Conservation (phyloP, 2,113 vertebrate species). For the Microcebus murinus region DNA sequence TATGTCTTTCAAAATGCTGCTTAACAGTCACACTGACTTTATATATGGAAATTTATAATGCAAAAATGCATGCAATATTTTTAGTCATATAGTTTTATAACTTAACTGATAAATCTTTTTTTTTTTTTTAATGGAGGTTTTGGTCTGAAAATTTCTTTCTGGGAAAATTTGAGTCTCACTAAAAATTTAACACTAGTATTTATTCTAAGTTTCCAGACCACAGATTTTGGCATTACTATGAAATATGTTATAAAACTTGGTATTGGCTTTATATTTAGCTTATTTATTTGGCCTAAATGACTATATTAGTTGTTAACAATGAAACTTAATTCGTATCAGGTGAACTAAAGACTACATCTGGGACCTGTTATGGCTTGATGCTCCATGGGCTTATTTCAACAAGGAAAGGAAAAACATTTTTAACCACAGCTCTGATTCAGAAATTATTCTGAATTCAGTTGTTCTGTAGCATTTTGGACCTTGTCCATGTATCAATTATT, state of each 20-base stretch:
- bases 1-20: not conserved
- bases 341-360: slow-evolving; percentile 48
- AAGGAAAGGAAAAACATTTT: slow-evolving; percentile 59
- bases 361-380: slow-evolving; percentile 33
- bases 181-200: not conserved
- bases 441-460: slow-evolving; percentile 59
- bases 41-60: not conserved
- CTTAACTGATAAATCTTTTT: not conserved
- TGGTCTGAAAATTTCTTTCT: slow-evolving; percentile 25
- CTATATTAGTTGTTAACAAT: slow-evolving; percentile 66
- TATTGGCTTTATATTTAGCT: slow-evolving; percentile 59
- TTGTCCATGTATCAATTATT: slow-evolving; percentile 60
- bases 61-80: not conserved
- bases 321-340: slow-evolving; percentile 74
- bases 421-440: slow-evolving; percentile 63
- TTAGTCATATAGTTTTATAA: not conserved
- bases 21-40: slow-evolving; percentile 5
- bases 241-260: slow-evolving; percentile 58
- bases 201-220: slow-evolving; percentile 52
- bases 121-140: not conserved
- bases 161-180: slow-evolving; percentile 52
- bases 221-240: slow-evolving; percentile 43
- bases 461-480: slow-evolving; percentile 13
- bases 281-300: slow-evolving; percentile 54
- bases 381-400: slow-evolving; percentile 55